Percentiles rank a stretch among this genome's conserved stretches.
Evolutionary conservation across 2,113 vertebrate genomes (phyloP).

Genomic region (Dendrocopos noguchii): DNA sequence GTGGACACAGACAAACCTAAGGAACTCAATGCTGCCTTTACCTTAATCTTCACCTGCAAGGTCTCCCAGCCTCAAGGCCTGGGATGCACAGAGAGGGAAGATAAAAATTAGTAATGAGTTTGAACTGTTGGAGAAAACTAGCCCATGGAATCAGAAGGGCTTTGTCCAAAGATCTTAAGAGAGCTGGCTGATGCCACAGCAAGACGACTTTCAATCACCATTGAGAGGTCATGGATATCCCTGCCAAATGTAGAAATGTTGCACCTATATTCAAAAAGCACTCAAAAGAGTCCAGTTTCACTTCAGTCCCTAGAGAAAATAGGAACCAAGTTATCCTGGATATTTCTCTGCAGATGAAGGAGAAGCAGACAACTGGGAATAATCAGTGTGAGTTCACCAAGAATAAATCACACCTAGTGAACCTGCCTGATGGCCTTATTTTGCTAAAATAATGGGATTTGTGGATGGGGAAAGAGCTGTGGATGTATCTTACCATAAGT

Average conservation of each 20-base stretch:
- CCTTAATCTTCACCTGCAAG: background rate
- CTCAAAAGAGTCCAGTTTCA: background rate
- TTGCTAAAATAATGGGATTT: background rate
- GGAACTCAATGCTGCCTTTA: background rate
- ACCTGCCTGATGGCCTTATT: background rate
- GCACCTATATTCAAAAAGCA: background rate
- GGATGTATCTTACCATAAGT: background rate
- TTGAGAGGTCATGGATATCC: background rate
- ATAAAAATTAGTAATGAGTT: background rate
- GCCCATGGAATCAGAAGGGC: background rate
- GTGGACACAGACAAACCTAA: background rate
- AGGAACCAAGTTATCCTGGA: background rate
- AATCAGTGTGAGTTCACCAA: background rate
- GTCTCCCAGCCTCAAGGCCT: background rate
- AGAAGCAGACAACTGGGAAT: background rate
- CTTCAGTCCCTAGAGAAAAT: background rate
- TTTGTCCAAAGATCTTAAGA: background rate
- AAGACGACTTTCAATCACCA: background rate
- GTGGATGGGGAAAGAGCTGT: background rate
- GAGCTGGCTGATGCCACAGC: background rate
- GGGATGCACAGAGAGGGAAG: background rate
- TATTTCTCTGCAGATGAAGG: background rate
- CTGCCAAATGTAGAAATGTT: background rate
- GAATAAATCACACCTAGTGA: background rate
- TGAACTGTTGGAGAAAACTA: background rate